Conservation (phyloP, 1,140 invertebrate species). For the Procambarus clarkii region DNA sequence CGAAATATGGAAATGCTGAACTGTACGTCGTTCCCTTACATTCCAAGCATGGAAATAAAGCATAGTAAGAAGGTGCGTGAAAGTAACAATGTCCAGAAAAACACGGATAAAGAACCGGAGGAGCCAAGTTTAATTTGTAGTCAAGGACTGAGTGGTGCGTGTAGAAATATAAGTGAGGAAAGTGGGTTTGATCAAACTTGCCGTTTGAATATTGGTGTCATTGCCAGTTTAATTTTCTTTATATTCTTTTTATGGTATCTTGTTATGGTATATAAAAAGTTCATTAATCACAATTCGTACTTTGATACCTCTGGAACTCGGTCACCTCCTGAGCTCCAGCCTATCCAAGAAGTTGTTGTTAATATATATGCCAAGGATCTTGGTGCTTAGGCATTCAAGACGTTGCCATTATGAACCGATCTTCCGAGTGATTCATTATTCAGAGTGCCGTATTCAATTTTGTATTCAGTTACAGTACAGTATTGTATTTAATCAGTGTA, state of each 20-base stretch:
- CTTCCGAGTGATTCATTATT: too few relatives aligned
- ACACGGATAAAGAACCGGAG: background rate
- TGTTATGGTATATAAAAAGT: slow-evolving; percentile 34
- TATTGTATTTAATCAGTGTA: too few relatives aligned
- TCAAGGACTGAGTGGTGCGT: background rate
- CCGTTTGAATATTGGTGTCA: slow-evolving; percentile 45
- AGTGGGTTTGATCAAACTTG: slow-evolving; percentile 34
- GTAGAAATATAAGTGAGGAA: background rate
- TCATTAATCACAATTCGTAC: slow-evolving; percentile 5
- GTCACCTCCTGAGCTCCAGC: background rate
- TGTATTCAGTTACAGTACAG: too few relatives aligned
- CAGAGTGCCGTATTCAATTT: too few relatives aligned
- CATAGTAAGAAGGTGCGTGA: background rate
- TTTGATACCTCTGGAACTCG: slow-evolving; percentile 20
- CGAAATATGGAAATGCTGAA: background rate
- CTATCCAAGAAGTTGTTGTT: slow-evolving; percentile 38
- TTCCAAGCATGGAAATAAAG: background rate
- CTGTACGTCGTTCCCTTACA: background rate
- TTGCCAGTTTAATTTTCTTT: slow-evolving; percentile 41
- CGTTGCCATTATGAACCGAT: too few relatives aligned
- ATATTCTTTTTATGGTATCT: slow-evolving; percentile 53
- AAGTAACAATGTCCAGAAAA: background rate
- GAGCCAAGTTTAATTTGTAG: background rate
- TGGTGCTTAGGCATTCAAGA: too few relatives aligned
- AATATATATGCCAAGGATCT: slow-evolving; percentile 37